Evolutionary conservation across 2,888 invertebrate species (phyloP).

Genomic region (Melanargia galathea): DNA sequence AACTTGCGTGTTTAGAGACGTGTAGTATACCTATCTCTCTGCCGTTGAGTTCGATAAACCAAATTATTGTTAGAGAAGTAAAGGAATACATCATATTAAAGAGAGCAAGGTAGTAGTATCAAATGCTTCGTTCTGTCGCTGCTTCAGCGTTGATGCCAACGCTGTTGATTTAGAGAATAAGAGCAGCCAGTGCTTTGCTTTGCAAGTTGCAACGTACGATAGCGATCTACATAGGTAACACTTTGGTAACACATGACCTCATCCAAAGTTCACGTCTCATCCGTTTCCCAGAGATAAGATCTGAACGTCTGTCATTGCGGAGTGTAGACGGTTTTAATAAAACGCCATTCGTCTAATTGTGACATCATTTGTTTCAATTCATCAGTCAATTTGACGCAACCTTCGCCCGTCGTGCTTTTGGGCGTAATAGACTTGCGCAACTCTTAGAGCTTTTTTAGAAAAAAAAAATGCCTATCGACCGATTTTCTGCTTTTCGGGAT

Average conservation of each 20-base stretch:
- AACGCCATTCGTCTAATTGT: conserved; percentile 64
- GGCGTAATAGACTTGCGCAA: conserved; percentile 32
- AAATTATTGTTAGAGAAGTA: no score
- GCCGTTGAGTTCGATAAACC: no score
- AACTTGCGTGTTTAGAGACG: no score
- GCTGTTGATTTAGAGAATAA: conserved; percentile 6
- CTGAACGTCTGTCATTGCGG: conserved; percentile 51
- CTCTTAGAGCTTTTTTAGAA: conserved; percentile 21
- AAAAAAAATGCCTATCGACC: no score
- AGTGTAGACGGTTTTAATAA: conserved; percentile 48
- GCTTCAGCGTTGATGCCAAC: not conserved
- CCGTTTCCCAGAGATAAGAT: conserved; percentile 58
- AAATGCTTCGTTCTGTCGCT: not conserved
- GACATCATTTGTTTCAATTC: conserved; percentile 75
- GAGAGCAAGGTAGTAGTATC: not conserved
- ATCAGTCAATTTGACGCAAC: conserved; percentile 64
- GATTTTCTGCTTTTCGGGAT: no score
- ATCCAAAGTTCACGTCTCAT: conserved; percentile 48
- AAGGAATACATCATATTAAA: no score
- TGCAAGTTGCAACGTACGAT: conserved; percentile 26
- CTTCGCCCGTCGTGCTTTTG: conserved; percentile 50
- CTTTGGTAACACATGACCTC: conserved; percentile 37
- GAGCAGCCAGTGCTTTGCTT: not conserved
- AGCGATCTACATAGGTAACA: conserved; percentile 35
- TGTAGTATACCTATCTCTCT: no score